phyloP scores from a whole-genome alignment of 2,888 invertebrate species.

The Chromoteleia sp. region DNA sequence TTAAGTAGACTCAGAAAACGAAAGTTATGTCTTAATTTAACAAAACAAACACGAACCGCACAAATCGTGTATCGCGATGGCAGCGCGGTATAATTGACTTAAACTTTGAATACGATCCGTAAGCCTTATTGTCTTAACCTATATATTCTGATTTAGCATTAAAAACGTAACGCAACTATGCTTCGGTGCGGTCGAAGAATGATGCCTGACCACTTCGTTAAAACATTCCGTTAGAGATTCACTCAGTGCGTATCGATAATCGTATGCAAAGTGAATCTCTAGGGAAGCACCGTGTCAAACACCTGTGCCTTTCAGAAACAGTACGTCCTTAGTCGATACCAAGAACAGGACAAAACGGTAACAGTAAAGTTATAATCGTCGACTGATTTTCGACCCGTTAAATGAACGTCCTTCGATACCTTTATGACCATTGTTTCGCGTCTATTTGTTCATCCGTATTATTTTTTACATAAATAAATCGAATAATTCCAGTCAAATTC shows the following conservation, averaged over 20 bases:
- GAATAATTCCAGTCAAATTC: too few relatives aligned
- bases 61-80: too few relatives aligned
- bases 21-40: too few relatives aligned
- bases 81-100: too few relatives aligned
- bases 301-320: conserved; percentile 58
- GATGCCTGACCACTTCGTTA: conserved; percentile 63
- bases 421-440: too few relatives aligned
- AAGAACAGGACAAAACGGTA: conserved; percentile 51
- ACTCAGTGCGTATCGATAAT: conserved; percentile 57
- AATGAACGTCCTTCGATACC: too few relatives aligned
- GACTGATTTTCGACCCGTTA: conserved; percentile 40
- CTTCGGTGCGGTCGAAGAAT: conserved; percentile 50
- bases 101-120: conserved; percentile 12
- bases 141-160: conserved; percentile 56
- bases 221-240: conserved; percentile 70
- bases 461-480: too few relatives aligned
- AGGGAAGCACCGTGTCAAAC: conserved; percentile 63
- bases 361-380: conserved; percentile 63
- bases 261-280: conserved; percentile 67
- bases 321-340: conserved; percentile 20
- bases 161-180: conserved; percentile 60
- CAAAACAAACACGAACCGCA: too few relatives aligned
- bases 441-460: too few relatives aligned
- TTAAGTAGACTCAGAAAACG: too few relatives aligned
- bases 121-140: conserved; percentile 41